Evolutionary conservation across 2,888 invertebrate genomes (phyloP).

Genomic region (Dryobota labecula): DNA sequence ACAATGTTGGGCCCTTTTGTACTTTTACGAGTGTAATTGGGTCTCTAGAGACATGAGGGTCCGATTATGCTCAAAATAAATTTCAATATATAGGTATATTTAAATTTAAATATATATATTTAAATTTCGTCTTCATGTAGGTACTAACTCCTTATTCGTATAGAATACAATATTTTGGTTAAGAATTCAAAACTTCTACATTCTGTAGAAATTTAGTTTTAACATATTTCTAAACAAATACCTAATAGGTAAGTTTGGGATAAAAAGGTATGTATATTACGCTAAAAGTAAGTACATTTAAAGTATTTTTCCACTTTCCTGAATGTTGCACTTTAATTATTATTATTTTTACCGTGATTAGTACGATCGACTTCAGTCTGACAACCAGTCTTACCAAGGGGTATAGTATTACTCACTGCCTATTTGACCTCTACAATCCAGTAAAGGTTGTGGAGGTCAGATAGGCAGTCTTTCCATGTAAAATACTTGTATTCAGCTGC

Average conservation of each 20-base stretch:
- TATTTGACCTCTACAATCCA: too few relatives aligned
- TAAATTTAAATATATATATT: too few relatives aligned
- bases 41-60: slow-evolving; percentile 20
- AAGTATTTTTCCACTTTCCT: background rate
- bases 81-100: slow-evolving; percentile 19
- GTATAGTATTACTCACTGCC: too few relatives aligned
- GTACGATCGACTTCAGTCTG: too few relatives aligned
- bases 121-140: background rate
- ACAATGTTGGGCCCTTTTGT: slow-evolving; percentile 6
- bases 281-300: too few relatives aligned
- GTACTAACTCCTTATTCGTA: background rate
- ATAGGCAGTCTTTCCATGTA: too few relatives aligned
- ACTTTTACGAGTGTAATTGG: slow-evolving; percentile 39
- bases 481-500: too few relatives aligned
- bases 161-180: background rate
- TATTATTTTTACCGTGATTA: background rate
- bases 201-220: background rate
- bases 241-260: background rate
- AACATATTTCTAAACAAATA: background rate
- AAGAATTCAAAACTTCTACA: background rate
- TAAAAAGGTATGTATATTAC: too few relatives aligned
- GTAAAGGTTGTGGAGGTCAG: too few relatives aligned
- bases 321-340: background rate
- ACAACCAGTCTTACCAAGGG: too few relatives aligned
- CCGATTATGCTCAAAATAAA: slow-evolving; percentile 23